Percentiles rank a stretch among this genome's conserved stretches.
These are phyloP conservation scores for Metridium senile DNA, from an alignment of 92 coral and sea anemone species.

Conservation along the genomic window DNA sequence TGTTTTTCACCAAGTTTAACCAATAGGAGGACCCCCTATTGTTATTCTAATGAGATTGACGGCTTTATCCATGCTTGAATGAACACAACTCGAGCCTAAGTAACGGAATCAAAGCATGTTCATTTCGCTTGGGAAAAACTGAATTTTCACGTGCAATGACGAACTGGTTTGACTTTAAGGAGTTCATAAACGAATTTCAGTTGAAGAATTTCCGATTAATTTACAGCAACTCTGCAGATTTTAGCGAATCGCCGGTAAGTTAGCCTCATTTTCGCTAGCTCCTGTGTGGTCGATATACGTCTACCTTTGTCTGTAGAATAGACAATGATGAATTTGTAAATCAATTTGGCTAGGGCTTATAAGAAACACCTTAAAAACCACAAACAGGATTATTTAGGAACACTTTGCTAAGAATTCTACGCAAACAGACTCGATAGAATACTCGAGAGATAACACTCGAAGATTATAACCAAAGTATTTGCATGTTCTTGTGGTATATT, in stretches of 20 bases:
- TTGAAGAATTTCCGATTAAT: conserved; percentile 62
- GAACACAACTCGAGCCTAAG: not conserved
- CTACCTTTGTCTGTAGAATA: conserved; percentile 13
- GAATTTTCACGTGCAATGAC: conserved; percentile 20
- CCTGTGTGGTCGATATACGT: not conserved
- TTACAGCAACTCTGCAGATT: conserved; percentile 70
- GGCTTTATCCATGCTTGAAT: not conserved
- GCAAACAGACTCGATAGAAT: not conserved
- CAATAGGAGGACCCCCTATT: conserved; percentile 12
- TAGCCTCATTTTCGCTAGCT: too few relatives aligned
- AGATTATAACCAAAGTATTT: too few relatives aligned
- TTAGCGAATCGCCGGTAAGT: conserved; percentile 85
- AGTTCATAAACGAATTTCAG: conserved; percentile 53
- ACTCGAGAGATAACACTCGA: not conserved
- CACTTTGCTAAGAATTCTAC: not conserved
- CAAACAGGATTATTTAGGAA: conserved; percentile 4
- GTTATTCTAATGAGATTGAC: conserved; percentile 14
- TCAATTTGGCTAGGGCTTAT: conserved; percentile 5
- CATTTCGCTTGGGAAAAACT: not conserved
- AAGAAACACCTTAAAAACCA: conserved; percentile 20
- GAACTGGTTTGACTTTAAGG: conserved; percentile 23
- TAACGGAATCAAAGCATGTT: not conserved
- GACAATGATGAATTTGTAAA: not conserved
- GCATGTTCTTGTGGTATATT: too few relatives aligned
- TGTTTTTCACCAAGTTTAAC: not conserved